A percentile compares a stretch with the other conserved stretches of the same genome.
Conservation (phyloP, 2,113 vertebrate species). For the Scortum barcoo region DNA sequence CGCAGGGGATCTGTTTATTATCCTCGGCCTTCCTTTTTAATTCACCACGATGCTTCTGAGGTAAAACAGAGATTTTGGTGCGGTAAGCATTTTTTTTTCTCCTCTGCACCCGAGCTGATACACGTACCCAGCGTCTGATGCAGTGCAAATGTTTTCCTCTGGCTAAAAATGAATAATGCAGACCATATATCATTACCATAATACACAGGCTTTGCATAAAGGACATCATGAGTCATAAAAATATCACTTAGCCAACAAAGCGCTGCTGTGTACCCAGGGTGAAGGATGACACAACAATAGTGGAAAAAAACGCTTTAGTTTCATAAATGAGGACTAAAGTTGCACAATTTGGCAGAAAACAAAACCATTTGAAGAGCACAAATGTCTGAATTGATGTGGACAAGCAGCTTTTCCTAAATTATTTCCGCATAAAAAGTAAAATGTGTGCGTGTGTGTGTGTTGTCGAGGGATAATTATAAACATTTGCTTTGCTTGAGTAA, state of each 20-base stretch:
- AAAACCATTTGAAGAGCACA: not conserved
- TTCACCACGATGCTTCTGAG: slow-evolving; percentile 34
- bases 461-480: slow-evolving; percentile 51
- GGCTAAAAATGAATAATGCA: slow-evolving; percentile 77
- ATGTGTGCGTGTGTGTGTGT: not conserved
- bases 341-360: not conserved
- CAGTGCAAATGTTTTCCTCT: slow-evolving; percentile 66
- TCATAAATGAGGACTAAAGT: slow-evolving; percentile 12
- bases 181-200: slow-evolving; percentile 72
- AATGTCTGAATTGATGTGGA: not conserved
- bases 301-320: not conserved
- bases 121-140: slow-evolving; percentile 56
- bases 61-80: slow-evolving; percentile 35
- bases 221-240: slow-evolving; percentile 65
- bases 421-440: not conserved
- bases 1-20: slow-evolving; percentile 37
- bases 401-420: not conserved
- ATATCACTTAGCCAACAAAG: slow-evolving; percentile 58
- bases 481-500: slow-evolving; percentile 57
- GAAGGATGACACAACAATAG: slow-evolving; percentile 34
- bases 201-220: slow-evolving; percentile 70
- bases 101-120: slow-evolving; percentile 40
- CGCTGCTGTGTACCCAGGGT: not conserved
- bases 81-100: slow-evolving; percentile 59
- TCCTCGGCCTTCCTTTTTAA: slow-evolving; percentile 38